Conservation (phyloP, 37 sponge, comb jelly and placozoan genomes). For the Bolinopsis microptera region DNA sequence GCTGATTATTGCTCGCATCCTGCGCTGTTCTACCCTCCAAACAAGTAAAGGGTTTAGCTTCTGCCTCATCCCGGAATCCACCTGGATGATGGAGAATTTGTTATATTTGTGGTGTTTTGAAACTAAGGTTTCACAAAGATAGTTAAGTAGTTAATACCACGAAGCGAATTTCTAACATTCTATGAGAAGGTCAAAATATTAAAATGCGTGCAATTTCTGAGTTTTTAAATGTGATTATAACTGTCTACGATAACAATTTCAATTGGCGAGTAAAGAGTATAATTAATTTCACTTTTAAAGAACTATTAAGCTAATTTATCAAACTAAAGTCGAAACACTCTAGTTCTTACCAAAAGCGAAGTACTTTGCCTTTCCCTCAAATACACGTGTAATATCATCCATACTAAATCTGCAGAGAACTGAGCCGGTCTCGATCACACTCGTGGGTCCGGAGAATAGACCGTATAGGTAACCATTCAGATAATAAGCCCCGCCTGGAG, state of each 20-base stretch:
- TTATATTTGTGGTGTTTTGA: background rate
- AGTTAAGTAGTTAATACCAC: no score
- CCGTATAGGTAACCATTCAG: constrained; percentile 29
- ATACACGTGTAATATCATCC: constrained; percentile 33
- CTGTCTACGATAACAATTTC: no score
- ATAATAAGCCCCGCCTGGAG: constrained; percentile 41
- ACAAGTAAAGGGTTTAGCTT: constrained; percentile 1
- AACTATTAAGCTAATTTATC: no score
- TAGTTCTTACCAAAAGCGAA: background rate
- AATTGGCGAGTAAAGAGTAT: no score
- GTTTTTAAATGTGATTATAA: no score
- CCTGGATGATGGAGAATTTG: background rate
- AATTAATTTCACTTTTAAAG: no score
- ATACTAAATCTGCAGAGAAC: constrained; percentile 8
- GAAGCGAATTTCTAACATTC: no score
- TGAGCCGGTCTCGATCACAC: constrained; percentile 56
- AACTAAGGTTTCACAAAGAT: background rate
- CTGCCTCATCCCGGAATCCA: background rate
- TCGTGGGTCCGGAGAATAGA: constrained; percentile 37
- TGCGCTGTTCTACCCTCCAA: background rate
- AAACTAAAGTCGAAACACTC: background rate
- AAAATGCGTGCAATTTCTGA: no score
- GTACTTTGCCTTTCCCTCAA: constrained; percentile 49
- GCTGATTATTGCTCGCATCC: background rate
- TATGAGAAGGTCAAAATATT: no score